A percentile compares a stretch with the other conserved stretches of the same genome.
Evolutionary conservation across 92 coral and sea anemone genomes (phyloP).

Genomic region (Zoanthus solanderi): DNA sequence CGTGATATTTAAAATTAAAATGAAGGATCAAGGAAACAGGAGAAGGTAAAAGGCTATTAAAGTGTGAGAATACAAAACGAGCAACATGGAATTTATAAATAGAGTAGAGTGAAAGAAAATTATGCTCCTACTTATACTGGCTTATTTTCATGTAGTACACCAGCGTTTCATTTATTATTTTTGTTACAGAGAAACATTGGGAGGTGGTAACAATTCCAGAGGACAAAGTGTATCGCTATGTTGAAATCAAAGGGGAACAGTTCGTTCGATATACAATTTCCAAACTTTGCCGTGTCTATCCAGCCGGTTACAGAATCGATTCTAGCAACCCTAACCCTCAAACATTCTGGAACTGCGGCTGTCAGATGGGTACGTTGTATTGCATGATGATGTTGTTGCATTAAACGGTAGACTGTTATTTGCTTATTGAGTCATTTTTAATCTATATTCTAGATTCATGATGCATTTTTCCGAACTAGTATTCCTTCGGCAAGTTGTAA

Average conservation of each 20-base stretch:
- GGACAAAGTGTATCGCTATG: constrained; percentile 76
- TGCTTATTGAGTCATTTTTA: too few relatives aligned
- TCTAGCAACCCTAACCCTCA: constrained; percentile 90
- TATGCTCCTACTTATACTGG: too few relatives aligned
- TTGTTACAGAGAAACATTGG: constrained; percentile 60
- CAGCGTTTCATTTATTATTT: not conserved
- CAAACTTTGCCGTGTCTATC: constrained; percentile 83
- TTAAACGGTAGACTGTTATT: too few relatives aligned
- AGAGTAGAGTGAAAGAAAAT: too few relatives aligned
- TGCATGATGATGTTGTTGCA: not conserved
- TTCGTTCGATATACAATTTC: constrained; percentile 78
- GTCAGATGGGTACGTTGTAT: constrained; percentile 73
- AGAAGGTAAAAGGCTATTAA: too few relatives aligned
- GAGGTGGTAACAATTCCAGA: constrained; percentile 84
- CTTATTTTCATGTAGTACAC: too few relatives aligned
- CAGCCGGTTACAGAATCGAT: constrained; percentile 90
- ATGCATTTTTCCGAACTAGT: too few relatives aligned
- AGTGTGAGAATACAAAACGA: too few relatives aligned
- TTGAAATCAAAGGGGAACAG: constrained; percentile 79
- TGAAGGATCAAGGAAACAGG: too few relatives aligned
- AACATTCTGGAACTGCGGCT: constrained; percentile 90
- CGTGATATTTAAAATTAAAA: too few relatives aligned
- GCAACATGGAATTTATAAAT: too few relatives aligned
- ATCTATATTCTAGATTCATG: too few relatives aligned
- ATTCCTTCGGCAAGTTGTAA: not conserved